A percentile compares a stretch with the other conserved stretches of the same genome.
phyloP scores from a whole-genome alignment of 2,113 vertebrate species.

The Ammodramus savannarum region DNA sequence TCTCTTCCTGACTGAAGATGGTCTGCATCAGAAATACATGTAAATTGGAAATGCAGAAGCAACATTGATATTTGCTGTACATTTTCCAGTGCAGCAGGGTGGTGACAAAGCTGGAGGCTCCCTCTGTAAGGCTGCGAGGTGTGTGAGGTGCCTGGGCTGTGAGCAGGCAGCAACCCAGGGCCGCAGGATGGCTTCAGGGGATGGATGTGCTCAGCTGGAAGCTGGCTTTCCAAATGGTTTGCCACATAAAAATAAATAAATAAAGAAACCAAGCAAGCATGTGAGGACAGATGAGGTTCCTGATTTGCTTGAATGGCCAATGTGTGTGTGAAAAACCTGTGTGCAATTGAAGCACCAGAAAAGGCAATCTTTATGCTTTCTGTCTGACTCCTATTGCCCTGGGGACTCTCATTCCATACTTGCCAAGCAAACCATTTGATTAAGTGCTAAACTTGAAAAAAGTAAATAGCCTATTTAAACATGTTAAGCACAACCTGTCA shows the following conservation, averaged over 20 bases:
- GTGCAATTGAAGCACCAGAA: neutral
- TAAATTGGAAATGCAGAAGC: neutral
- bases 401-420: neutral
- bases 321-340: neutral
- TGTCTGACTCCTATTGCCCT: neutral
- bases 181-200: neutral
- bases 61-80: neutral
- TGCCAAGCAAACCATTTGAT: slow-evolving; percentile 1
- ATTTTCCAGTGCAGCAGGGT: neutral
- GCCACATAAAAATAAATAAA: neutral
- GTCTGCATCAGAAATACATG: neutral
- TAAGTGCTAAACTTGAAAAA: neutral
- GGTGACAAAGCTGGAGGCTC: neutral
- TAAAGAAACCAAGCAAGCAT: rapidly evolving
- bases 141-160: rapidly evolving
- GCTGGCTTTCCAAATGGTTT: neutral
- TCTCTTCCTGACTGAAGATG: neutral
- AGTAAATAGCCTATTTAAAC: slow-evolving; percentile 33
- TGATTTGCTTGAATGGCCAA: neutral
- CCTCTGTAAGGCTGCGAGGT: rapidly evolving
- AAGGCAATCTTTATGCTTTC: neutral
- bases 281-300: neutral
- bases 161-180: neutral
- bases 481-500: slow-evolving; percentile 22
- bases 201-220: neutral